Evolutionary conservation across 1,140 invertebrate genomes (phyloP).

Genomic region (Sinella curviseta): DNA sequence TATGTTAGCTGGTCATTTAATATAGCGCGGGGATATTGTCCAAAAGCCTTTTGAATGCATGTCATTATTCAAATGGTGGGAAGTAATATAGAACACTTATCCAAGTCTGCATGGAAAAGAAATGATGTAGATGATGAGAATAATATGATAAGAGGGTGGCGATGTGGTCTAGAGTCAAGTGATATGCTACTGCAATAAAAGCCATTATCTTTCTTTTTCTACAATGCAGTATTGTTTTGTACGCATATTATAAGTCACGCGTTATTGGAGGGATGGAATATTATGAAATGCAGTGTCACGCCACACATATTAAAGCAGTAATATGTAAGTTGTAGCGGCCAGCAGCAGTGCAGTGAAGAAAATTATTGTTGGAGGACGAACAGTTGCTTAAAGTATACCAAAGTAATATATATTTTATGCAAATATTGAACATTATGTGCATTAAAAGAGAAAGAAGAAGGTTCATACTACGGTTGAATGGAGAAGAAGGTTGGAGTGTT

Average conservation of each 20-base stretch:
- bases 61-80: neutral
- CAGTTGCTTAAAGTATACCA: no score
- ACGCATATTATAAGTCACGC: neutral
- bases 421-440: no score
- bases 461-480: no score
- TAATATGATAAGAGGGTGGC: neutral
- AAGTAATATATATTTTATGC: no score
- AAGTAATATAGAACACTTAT: no score
- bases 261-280: neutral
- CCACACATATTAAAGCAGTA: neutral
- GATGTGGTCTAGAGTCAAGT: neutral
- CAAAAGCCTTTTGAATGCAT: neutral
- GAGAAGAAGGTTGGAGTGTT: no score
- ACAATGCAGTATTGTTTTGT: neutral
- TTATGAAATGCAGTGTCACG: neutral
- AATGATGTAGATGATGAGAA: neutral
- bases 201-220: neutral
- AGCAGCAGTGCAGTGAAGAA: no score
- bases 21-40: neutral
- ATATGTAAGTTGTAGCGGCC: no score
- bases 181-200: neutral
- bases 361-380: no score
- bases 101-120: neutral
- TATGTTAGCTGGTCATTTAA: no score
- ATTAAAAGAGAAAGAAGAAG: no score